These are phyloP conservation scores for Carassius gibelio DNA, from an alignment of 2,113 vertebrate genomes.

Conservation along the genomic window DNA sequence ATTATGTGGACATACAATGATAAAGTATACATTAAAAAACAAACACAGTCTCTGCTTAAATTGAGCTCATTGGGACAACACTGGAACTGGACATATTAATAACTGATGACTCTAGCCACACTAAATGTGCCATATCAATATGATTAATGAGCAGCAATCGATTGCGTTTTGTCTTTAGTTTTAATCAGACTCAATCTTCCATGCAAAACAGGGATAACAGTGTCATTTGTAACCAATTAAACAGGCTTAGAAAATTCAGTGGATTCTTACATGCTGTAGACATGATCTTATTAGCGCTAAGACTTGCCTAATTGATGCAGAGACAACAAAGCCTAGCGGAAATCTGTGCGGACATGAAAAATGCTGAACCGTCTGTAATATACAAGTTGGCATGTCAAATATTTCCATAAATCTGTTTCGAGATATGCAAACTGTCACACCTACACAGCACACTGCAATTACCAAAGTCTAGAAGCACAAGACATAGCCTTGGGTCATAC, in stretches of 20 bases:
- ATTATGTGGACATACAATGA: background rate
- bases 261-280: constrained; percentile 18
- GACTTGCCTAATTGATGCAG: constrained; percentile 32
- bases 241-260: constrained; percentile 42
- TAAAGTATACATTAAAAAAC: background rate
- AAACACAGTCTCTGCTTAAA: background rate
- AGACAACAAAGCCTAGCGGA: constrained; percentile 25
- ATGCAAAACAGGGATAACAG: constrained; percentile 47
- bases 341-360: constrained; percentile 4
- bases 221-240: constrained; percentile 54
- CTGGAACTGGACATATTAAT: too few species aligned
- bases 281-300: constrained; percentile 28
- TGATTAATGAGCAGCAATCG: constrained; percentile 54
- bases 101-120: constrained; percentile 14
- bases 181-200: constrained; percentile 53
- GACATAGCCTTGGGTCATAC: constrained; percentile 40
- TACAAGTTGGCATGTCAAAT: constrained; percentile 31
- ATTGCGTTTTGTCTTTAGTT: constrained; percentile 50
- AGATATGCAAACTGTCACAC: constrained; percentile 40
- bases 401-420: constrained; percentile 42
- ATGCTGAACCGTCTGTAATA: constrained; percentile 4
- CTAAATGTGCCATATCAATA: constrained; percentile 47
- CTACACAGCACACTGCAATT: constrained; percentile 40
- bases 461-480: constrained; percentile 38
- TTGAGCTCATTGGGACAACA: background rate